Percentiles rank a stretch among this genome's conserved stretches.
Evolutionary conservation across 2,113 vertebrate species (phyloP).

Genomic region (Danio rerio): GRCz12tu NC_133192.1:28103501-28104000

Average conservation of each 20-base stretch:
- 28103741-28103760: background rate
- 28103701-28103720: conserved; percentile 43
- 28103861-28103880: background rate
- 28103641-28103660: conserved; percentile 11
- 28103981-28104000: conserved; percentile 90
- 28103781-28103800: background rate
- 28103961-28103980: conserved; percentile 98
- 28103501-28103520: background rate
- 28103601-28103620: conserved; percentile 22
- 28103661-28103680: conserved; percentile 18
- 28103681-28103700: conserved; percentile 34
- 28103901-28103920: background rate
- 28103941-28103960: conserved; percentile 89
- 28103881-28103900: background rate
- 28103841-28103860: background rate
- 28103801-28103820: background rate
- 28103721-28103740: conserved; percentile 36
- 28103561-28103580: background rate
- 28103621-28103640: background rate
- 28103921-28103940: conserved; percentile 67
- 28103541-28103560: background rate
- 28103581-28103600: conserved; percentile 20
- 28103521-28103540: background rate
- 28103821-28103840: background rate
- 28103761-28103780: background rate